A percentile compares a stretch with the other conserved stretches of the same genome.
These are phyloP conservation scores for Cossypha polioptera DNA, from an alignment of 2,797 vertebrate species.

Conservation along the genomic window DNA sequence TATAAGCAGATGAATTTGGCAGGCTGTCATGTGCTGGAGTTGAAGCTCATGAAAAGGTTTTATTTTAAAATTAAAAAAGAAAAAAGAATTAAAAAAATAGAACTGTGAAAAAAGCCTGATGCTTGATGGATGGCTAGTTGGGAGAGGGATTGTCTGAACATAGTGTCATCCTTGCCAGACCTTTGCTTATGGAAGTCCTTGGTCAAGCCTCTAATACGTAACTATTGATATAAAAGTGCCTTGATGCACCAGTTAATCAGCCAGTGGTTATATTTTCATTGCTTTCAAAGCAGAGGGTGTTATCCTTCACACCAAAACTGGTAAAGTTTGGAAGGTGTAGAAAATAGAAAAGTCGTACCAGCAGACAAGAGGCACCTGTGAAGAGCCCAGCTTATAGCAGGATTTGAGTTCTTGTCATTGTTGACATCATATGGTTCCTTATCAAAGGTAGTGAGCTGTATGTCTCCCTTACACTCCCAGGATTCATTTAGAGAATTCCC, in stretches of 20 bases:
- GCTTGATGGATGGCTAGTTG: background rate
- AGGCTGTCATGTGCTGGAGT: background rate
- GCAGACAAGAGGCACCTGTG: background rate
- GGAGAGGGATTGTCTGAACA: background rate
- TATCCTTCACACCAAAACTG: background rate
- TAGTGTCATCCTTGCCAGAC: background rate
- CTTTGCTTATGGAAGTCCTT: background rate
- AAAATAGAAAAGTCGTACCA: background rate
- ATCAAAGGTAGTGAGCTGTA: background rate
- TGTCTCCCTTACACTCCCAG: background rate
- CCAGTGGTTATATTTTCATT: background rate
- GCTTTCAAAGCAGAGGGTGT: background rate
- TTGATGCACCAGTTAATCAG: background rate
- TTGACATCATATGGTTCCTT: background rate
- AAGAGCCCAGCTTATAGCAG: background rate
- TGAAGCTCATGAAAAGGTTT: background rate
- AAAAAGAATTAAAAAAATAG: background rate
- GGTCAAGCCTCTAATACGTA: background rate
- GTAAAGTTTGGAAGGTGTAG: background rate
- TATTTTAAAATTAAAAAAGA: background rate
- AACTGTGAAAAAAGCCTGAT: background rate
- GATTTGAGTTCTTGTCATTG: background rate
- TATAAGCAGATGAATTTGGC: background rate
- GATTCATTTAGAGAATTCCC: background rate
- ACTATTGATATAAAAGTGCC: background rate